Percentiles rank a stretch among this genome's conserved stretches.
Conservation (phyloP, 30 jellyfish, hydroid and myxozoan genomes). For the Aurelia aurita complex sp. Pacific region DNA sequence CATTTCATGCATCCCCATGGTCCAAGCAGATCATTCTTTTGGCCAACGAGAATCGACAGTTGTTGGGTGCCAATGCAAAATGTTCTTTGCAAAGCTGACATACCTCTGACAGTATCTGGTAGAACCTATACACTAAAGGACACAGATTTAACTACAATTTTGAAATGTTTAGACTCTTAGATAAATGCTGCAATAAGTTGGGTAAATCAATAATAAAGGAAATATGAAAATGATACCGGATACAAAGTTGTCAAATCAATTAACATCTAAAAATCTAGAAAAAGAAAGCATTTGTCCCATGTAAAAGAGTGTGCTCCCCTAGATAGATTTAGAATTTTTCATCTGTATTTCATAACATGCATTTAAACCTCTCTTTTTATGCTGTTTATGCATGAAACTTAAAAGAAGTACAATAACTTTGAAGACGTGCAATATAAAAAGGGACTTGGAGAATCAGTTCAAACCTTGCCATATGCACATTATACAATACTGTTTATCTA, state of each 20-base stretch:
- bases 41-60: slow-evolving; percentile 54
- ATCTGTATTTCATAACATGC: too few relatives aligned
- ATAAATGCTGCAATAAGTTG: background rate
- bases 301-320: background rate
- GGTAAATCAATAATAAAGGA: too few relatives aligned
- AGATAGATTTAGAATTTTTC: background rate
- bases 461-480: background rate
- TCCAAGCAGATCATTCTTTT: slow-evolving; percentile 27
- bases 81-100: background rate
- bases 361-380: too few relatives aligned
- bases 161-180: background rate
- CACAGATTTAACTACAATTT: background rate
- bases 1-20: slow-evolving; percentile 66
- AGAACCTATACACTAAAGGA: slow-evolving; percentile 5
- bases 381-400: too few relatives aligned
- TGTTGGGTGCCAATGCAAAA: slow-evolving; percentile 13
- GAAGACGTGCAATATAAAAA: background rate
- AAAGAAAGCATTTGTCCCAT: background rate
- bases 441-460: background rate
- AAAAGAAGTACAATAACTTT: background rate
- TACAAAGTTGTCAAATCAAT: too few relatives aligned
- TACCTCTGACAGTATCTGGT: slow-evolving; percentile 6
- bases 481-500: too few relatives aligned
- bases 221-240: too few relatives aligned
- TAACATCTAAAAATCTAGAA: too few relatives aligned